Base-by-base conservation (phyloP, 53 echinoderm and acorn worm genomes). In the Crossaster papposus region DNA sequence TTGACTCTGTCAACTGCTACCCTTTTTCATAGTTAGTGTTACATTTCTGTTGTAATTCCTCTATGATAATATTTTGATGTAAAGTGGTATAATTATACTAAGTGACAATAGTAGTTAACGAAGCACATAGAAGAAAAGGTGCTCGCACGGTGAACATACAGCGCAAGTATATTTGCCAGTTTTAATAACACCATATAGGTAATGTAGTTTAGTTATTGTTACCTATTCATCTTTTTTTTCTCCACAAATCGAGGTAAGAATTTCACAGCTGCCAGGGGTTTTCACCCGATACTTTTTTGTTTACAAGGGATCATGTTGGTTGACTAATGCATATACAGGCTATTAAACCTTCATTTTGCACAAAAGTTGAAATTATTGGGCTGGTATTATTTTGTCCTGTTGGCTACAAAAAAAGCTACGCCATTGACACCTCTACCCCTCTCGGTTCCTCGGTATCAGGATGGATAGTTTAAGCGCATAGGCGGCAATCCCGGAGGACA, bases 271-370 rank as follows among this genome's bases (percentile, higher is more conserved):
- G 81, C 33, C 55, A 35, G 9, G 75, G 77, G 37, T 87, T 63
- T 87, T 26, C 55, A 58, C 33, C 75, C 24, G 0, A 32, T 84
- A 52, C 51, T 30, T 30, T 38, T 44, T 53, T 73, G 36, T 87
- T 85, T 76, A 55, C 35, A 36, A 87, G 36, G 87, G 87, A 24
- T 35, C 28, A 36, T 76, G 87, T 87, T 54, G 77, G 87, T 87
- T 87, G 36, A 77, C 77, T 87, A 87, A 77, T 76, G 87, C 87
- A 23, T 76, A 58, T 58, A 87, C 87, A 76, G 87, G 54, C 76
- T 33, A 87, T 77, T 87, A 87, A 91, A 91, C 64, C 91, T 91
- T 91, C 91, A 91, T 91, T 91, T 91, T 91, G 91, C 91, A 91
- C 91, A 91, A 91, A 91, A 83, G 31, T 35, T 24, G 24, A 31